These are phyloP conservation scores for Turnix velox DNA, from an alignment of 2,113 vertebrate genomes.

Conservation along the genomic window DNA sequence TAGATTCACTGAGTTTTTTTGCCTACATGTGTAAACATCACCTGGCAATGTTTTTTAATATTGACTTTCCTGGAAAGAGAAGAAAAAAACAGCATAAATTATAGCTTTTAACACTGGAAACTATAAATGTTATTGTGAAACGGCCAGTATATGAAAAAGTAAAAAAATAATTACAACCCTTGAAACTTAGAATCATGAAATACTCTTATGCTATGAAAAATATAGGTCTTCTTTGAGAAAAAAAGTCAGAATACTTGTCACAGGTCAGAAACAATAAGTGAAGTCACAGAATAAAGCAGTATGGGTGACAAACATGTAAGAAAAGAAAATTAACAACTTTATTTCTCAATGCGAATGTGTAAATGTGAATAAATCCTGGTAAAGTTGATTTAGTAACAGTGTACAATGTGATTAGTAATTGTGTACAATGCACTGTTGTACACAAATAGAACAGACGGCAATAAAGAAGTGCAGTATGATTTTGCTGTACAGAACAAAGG, in stretches of 20 bases:
- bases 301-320: background rate
- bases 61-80: background rate
- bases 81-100: background rate
- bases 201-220: background rate
- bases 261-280: background rate
- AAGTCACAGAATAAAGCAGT: background rate
- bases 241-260: background rate
- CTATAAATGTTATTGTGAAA: background rate
- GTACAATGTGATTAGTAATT: no score
- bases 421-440: background rate
- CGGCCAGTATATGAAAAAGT: background rate
- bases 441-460: background rate
- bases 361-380: background rate
- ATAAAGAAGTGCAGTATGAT: background rate
- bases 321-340: background rate
- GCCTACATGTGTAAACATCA: background rate
- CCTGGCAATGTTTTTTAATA: background rate
- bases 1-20: background rate
- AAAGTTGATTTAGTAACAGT: background rate
- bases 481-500: background rate
- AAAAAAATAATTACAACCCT: background rate
- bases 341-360: background rate
- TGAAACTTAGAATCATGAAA: background rate
- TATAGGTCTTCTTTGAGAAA: background rate
- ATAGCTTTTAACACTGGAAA: background rate